Evolutionary conservation across 2,113 vertebrate species (phyloP).

Genomic region (Eupsittula cactorum): DNA sequence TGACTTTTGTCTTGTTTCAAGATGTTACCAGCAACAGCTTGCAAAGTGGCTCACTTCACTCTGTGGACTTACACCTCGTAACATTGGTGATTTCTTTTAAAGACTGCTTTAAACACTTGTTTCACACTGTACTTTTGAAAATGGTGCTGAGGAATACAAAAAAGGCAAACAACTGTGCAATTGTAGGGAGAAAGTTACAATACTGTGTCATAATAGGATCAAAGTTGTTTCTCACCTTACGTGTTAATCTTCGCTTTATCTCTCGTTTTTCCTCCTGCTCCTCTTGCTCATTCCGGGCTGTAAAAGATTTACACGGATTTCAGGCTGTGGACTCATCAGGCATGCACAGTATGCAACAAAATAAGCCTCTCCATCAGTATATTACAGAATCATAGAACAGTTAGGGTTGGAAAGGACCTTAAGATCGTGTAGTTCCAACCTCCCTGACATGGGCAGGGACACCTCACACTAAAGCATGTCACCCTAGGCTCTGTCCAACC

Average conservation of each 20-base stretch:
- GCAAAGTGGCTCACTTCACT: not conserved
- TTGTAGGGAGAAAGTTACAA: not conserved
- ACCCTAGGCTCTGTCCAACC: too few species aligned
- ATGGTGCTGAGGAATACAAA: not conserved
- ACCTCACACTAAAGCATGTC: too few species aligned
- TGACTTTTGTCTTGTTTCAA: not conserved
- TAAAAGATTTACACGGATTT: constrained; percentile 64
- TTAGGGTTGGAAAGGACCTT: too few species aligned
- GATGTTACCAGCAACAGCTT: not conserved
- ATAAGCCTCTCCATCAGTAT: not conserved
- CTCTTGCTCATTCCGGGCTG: constrained; percentile 97
- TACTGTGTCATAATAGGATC: not conserved
- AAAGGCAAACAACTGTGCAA: not conserved
- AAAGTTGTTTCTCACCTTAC: constrained; percentile 85
- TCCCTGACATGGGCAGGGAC: too few species aligned
- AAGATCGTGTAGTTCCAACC: too few species aligned
- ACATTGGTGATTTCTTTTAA: not conserved
- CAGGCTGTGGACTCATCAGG: constrained; percentile 17
- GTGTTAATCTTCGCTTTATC: constrained; percentile 91
- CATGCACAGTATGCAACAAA: constrained; percentile 10
- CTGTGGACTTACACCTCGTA: not conserved
- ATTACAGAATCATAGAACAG: not conserved
- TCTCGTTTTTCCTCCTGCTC: constrained; percentile 98
- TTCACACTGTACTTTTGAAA: not conserved
- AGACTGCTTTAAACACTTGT: not conserved